Base-by-base conservation (phyloP, 2,888 invertebrate genomes). In the Mesorhabditis sp. region DNA sequence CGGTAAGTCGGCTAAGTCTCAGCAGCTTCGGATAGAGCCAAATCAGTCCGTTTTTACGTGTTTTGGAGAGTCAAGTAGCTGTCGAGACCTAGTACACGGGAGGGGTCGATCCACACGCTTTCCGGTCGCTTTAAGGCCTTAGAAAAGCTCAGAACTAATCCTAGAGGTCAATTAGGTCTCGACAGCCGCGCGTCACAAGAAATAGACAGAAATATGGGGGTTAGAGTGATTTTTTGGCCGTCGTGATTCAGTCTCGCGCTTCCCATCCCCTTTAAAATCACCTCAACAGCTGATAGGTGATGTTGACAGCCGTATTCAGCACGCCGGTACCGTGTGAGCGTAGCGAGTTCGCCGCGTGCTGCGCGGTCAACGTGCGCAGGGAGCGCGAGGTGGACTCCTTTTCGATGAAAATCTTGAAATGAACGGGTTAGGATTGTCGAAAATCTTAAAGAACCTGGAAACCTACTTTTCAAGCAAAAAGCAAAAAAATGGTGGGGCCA, bases 311-410 rank as follows among this genome's bases (percentile, higher is more conserved):
- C 4, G 80, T 80, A 42, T 76, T 76, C 5, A 80, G 67, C 4
- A 78, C 65, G n/a, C 80, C 80, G 7, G 69, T 67, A 45, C 78
- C 78, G 42, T 74, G 73, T 50, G 74, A 74, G 15, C 69, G 50
- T 79, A 98, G 92, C 0, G 97, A 96, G 88, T 97, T 96, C 0
- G 95, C 94, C 72, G 97, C 92, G 86, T 98, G 96, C 4, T 92
- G 90, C 76, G 97, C 95, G 78, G 93, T 93, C 78, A 98, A 93
- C 0, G 95, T 94, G 86, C 95, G 95, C 75, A 98, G 88, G 87
- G 94, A 92, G 85, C 95, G 95, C 86, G 93, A 95, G 80, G 92
- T 91, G 85, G 93, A 94, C 69, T 91, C 91, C 78, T 92, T 91
- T 87, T 97, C 95, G 70, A 97, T 91, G 87, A 97, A 98, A 73